Base-by-base conservation (phyloP, 1,140 invertebrate species). In the Venturia canescens region DNA sequence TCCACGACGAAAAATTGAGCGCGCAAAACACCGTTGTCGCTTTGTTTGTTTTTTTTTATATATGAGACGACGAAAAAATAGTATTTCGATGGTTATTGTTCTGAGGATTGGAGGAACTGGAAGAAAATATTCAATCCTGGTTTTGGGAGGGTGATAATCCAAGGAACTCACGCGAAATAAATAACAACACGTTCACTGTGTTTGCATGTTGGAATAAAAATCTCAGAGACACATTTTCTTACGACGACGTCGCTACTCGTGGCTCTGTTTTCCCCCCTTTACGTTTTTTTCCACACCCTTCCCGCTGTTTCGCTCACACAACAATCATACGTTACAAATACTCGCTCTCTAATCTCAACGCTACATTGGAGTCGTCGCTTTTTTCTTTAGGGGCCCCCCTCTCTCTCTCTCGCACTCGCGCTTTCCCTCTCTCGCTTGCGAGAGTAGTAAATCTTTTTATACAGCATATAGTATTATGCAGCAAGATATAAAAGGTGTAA, bases 301-400 rank as follows among this genome's bases (percentile, higher is more conserved):
- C 81, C 50, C 44, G 69, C n/a, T n/a, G 71, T 66, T 71, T 82
- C 78, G 57, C 81, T 77, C 29, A 29, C n/a, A 78, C 78, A 79
- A 79, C 57, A 69, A 69, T 76, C 74, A 76, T 3, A 76, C 48
- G 57, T 29, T 70, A 70, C 66, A 57, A 50, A 70, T 27, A 63
- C 66, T 70, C 38, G 44, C 66, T 69, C 66, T 69, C 66, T 69
- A 69, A 69, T 34, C 27, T 78, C 27, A 38, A 63, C 38, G 63
- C 53, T 63, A 57, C 31, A 34, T 48, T 38, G 23, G 57, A 66
- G 57, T 60, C 31, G 53, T 48, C 31, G 21, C 18, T 18, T 57
- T 76, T 76, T 50, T 75, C 26, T 63, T 63, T 15, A 63, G 60
- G 27, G 60, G 23, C 60, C 16, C 21, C 63, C 27, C 63, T 67